Evolutionary conservation across 1,140 invertebrate genomes (phyloP), one percentile per base, ranked within the genome.

Genomic region (Steinernema feltiae): DNA sequence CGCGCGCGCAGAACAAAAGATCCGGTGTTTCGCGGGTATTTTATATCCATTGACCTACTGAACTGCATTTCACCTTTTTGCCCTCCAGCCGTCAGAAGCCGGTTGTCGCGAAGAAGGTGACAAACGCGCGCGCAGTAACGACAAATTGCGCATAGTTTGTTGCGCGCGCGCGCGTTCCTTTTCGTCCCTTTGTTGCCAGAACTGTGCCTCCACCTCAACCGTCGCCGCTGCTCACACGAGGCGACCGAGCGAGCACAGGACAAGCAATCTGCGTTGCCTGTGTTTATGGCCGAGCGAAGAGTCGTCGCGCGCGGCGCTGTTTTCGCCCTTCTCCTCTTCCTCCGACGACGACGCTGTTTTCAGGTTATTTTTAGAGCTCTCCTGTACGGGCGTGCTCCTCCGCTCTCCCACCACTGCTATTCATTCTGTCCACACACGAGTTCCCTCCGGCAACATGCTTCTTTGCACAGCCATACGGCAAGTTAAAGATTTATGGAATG

Each of bases 71-170:
- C 53, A 63, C 53, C 53, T 63, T 63, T 63, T 63, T 63, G 53
- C 53, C 53, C 53, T 63, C 53, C 12, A 63, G 53, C 53, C 18
- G 35, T 7, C 35, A 18, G 53, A 63, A 63, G 53, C 53, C 53
- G 53, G 53, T 63, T 63, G 53, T 63, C 12, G 53, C 12, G 53
- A 27, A 63, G 53, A 63, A 63, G 53, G 53, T 63, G 53, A 63
- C 53, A 63, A 63, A 63, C 53, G 53, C 53, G 53, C 24, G 35
- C 35, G 7, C 7, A 7, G 7, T 7, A 3, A 63, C 53, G 53
- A 63, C 53, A 63, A 63, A 63, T 63, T 63, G 53, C 53, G 53
- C 53, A 63, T 63, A 63, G 53, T 63, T 63, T 63, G 53, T 63
- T 27, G 12, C 53, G 53, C 3, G 24, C 53, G 53, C 12, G 24